Evolutionary conservation across 2,113 vertebrate genomes (phyloP).

Genomic region (Cebus imitator): DNA sequence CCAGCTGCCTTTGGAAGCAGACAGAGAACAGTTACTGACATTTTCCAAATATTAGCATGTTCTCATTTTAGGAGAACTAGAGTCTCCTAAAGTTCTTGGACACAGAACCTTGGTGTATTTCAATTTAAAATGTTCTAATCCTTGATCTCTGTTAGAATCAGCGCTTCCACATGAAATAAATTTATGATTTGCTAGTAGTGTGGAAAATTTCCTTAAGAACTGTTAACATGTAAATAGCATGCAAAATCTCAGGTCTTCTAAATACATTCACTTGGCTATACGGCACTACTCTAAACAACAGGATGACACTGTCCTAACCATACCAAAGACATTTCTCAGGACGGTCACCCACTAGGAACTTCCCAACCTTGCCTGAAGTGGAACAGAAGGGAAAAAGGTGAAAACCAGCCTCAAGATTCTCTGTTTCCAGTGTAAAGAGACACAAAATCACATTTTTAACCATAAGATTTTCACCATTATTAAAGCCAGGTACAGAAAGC

Average conservation of each 20-base stretch:
- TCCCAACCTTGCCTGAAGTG: not conserved
- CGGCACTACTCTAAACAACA: not conserved
- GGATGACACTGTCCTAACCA: not conserved
- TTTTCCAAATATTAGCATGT: not conserved
- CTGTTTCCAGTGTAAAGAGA: not conserved
- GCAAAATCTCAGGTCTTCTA: not conserved
- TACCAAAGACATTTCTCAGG: not conserved
- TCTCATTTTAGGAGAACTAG: not conserved
- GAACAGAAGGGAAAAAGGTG: not conserved
- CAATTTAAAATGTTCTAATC: not conserved
- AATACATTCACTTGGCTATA: not conserved
- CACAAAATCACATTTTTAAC: not conserved
- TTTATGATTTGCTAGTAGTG: not conserved
- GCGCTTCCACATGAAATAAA: not conserved
- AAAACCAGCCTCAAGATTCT: not conserved
- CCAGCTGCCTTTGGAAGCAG: not conserved
- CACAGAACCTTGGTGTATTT: not conserved
- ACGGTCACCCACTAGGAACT: not conserved
- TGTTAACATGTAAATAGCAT: not conserved
- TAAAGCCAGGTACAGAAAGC: not conserved
- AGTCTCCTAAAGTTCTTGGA: not conserved
- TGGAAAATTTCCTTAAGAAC: slow-evolving; percentile 10
- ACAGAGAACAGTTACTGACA: not conserved
- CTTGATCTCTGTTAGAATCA: not conserved
- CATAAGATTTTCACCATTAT: not conserved